These are phyloP conservation scores for Rhagoletis pomonella DNA, from an alignment of 1,140 invertebrate genomes.

Conservation along the genomic window DNA sequence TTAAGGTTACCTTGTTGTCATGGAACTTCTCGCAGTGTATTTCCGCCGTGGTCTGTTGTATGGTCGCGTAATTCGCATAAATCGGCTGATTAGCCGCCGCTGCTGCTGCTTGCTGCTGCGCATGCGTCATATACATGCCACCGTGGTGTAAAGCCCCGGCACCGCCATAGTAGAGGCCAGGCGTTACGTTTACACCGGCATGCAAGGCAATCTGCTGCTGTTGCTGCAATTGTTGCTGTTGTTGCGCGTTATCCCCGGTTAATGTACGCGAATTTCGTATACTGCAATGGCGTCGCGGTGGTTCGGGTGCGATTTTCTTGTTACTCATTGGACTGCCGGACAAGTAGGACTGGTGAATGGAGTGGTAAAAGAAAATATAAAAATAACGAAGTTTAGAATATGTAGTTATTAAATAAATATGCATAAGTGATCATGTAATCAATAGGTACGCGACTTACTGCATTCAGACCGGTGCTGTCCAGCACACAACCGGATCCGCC, in stretches of 20 bases:
- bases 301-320: conserved; percentile 88
- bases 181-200: conserved; percentile 38
- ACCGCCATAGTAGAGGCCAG: conserved; percentile 66
- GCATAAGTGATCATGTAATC: not conserved
- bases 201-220: conserved; percentile 50
- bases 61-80: conserved; percentile 76
- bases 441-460: conserved; percentile 41
- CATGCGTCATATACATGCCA: conserved; percentile 40
- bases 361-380: not conserved
- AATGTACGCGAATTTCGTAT: conserved; percentile 71
- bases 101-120: conserved; percentile 59
- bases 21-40: conserved; percentile 77
- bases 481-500: conserved; percentile 34
- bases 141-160: not conserved
- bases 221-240: conserved; percentile 57
- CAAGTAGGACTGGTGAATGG: conserved; percentile 63
- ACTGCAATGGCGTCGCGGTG: conserved; percentile 85
- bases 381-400: not conserved
- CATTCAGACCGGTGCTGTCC: conserved; percentile 54
- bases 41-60: conserved; percentile 79
- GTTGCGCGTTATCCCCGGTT: conserved; percentile 61
- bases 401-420: not conserved
- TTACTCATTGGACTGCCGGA: conserved; percentile 79
- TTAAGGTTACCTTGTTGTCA: conserved; percentile 66
- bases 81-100: conserved; percentile 70